These are phyloP conservation scores for Pipistrellus pipistrellus DNA, from an alignment of 2,797 vertebrate species.

Conservation along the genomic window DNA sequence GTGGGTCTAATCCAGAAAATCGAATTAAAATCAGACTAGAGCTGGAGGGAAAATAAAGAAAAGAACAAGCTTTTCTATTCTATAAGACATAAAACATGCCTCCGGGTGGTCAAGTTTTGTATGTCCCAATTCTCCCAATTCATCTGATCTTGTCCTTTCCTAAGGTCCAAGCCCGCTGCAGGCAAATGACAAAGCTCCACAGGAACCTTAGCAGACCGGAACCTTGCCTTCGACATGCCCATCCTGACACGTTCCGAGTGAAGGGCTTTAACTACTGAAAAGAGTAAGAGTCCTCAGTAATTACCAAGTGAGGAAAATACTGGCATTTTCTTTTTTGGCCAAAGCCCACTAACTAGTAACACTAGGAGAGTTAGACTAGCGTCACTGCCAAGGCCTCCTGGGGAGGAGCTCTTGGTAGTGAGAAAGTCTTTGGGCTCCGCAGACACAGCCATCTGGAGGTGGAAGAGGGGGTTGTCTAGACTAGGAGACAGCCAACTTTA, in stretches of 20 bases:
- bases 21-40: constrained; percentile 3
- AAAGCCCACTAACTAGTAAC: constrained; percentile 3
- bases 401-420: neutral
- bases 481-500: constrained; percentile 30
- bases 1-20: neutral
- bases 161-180: neutral
- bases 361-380: neutral
- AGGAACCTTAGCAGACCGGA: neutral
- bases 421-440: constrained; percentile 2
- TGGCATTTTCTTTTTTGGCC: constrained; percentile 36
- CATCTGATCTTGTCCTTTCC: neutral
- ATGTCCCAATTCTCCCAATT: neutral
- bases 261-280: neutral
- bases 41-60: neutral
- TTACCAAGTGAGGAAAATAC: neutral
- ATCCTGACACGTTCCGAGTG: neutral
- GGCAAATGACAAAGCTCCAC: neutral
- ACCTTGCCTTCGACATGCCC: neutral
- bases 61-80: neutral
- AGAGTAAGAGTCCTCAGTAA: constrained; percentile 28
- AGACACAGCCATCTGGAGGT: constrained; percentile 72
- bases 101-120: neutral
- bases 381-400: neutral
- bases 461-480: constrained; percentile 51
- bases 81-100: neutral